Percentiles rank a stretch among this genome's conserved stretches.
Evolutionary conservation across 2,797 vertebrate genomes (phyloP).

Genomic region (Ceryle rudis): DNA sequence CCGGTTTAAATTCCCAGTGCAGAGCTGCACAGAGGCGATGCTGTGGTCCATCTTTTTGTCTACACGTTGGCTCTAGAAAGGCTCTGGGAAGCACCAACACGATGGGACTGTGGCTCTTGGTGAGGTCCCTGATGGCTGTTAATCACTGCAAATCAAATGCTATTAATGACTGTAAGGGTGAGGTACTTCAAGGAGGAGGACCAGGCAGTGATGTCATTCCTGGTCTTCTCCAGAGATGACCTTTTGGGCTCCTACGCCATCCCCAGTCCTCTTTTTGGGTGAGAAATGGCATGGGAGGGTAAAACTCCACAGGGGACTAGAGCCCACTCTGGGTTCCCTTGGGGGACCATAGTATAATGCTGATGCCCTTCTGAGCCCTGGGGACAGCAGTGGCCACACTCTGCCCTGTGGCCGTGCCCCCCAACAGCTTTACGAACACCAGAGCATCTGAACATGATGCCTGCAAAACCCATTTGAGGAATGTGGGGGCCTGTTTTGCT

Average conservation of each 20-base stretch:
- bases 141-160: neutral
- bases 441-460: fast-evolving
- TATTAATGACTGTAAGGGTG: fast-evolving
- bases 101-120: neutral
- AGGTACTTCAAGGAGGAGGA: neutral
- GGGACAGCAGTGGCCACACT: fast-evolving
- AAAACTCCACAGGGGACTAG: neutral
- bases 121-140: neutral
- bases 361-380: fast-evolving
- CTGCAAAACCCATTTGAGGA: neutral
- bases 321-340: fast-evolving
- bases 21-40: neutral
- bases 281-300: neutral
- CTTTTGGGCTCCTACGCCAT: neutral
- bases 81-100: neutral
- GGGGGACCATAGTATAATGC: fast-evolving
- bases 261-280: neutral
- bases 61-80: fast-evolving
- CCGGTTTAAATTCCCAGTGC: neutral
- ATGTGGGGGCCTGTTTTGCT: fast-evolving
- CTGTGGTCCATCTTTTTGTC: fast-evolving
- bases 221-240: neutral
- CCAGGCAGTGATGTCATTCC: fast-evolving
- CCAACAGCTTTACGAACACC: neutral
- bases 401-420: fast-evolving